These are phyloP conservation scores for Quadriops clusia DNA, from an alignment of 2,888 invertebrate species.

Conservation along the genomic window DNA sequence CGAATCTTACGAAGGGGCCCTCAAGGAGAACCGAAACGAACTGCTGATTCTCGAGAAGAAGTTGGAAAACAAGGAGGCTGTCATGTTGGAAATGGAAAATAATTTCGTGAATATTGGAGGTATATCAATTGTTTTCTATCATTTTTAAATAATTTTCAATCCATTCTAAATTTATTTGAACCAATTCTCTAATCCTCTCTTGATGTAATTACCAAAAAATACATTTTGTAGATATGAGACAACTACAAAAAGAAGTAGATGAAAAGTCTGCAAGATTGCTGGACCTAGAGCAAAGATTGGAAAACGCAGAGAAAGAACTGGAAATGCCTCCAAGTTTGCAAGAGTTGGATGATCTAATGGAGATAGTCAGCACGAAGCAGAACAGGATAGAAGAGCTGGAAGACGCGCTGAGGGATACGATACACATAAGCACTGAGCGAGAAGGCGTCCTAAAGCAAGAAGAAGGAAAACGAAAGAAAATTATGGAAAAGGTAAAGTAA, in stretches of 20 bases:
- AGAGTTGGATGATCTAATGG: constrained; percentile 43
- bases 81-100: constrained; percentile 19
- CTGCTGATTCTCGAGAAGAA: constrained; percentile 22
- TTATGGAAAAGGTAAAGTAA: constrained; percentile 49
- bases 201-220: too few relatives aligned
- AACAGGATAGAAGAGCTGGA: constrained; percentile 68
- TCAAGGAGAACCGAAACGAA: constrained; percentile 41
- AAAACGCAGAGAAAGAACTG: constrained; percentile 42
- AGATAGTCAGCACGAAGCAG: constrained; percentile 47
- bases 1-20: constrained; percentile 42
- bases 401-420: constrained; percentile 73
- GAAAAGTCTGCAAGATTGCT: constrained; percentile 18
- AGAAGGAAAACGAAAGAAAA: constrained; percentile 49
- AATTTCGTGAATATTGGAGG: constrained; percentile 19
- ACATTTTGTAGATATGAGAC: too few relatives aligned
- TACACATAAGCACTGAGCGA: constrained; percentile 56
- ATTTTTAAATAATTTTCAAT: too few relatives aligned
- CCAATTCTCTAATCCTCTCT: too few relatives aligned
- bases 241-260: constrained; percentile 18
- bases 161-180: too few relatives aligned
- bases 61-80: constrained; percentile 22
- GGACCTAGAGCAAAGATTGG: constrained; percentile 37
- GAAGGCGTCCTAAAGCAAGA: constrained; percentile 54
- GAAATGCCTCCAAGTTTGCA: constrained; percentile 38
- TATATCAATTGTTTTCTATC: too few relatives aligned